phyloP scores from a whole-genome alignment of 2,888 invertebrate species.

The Chaetoderma sp. region DNA sequence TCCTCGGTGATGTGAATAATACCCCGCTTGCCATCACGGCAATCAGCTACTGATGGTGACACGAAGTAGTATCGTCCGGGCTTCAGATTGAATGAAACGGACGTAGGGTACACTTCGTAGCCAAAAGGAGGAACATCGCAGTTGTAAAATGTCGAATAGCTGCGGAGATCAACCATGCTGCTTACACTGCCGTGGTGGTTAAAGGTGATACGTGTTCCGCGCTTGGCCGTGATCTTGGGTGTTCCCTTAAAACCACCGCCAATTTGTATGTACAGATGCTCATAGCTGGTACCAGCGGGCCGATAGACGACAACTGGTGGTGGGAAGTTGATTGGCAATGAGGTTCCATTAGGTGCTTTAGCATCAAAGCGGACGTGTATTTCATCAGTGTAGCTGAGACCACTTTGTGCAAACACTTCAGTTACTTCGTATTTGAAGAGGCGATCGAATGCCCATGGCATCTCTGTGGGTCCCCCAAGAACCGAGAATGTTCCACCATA shows the following conservation, averaged over 20 bases:
- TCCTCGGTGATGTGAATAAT: no score
- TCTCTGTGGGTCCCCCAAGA: conserved; percentile 22
- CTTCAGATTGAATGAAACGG: conserved; percentile 11
- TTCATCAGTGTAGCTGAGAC: conserved; percentile 9
- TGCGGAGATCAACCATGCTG: conserved; percentile 30
- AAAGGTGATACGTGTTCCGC: conserved; percentile 32
- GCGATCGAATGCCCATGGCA: conserved; percentile 30
- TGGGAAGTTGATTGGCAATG: not conserved
- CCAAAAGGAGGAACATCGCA: conserved; percentile 34
- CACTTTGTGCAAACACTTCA: not conserved
- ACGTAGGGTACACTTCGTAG: conserved; percentile 22
- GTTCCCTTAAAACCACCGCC: not conserved
- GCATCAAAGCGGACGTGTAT: not conserved
- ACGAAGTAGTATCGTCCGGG: conserved; percentile 35
- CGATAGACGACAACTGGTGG: conserved; percentile 5
- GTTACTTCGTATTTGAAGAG: conserved; percentile 27
- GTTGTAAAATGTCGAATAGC: conserved; percentile 22
- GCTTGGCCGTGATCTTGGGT: conserved; percentile 29
- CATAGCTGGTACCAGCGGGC: not conserved
- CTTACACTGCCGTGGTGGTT: no score
- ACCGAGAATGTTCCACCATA: conserved; percentile 22
- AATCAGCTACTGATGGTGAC: no score
- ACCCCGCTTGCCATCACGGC: no score
- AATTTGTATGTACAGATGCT: not conserved
- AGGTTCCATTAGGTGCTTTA: not conserved